Evolutionary conservation across 2,797 vertebrate species (phyloP).

Genomic region (Clarias pachynema): DNA sequence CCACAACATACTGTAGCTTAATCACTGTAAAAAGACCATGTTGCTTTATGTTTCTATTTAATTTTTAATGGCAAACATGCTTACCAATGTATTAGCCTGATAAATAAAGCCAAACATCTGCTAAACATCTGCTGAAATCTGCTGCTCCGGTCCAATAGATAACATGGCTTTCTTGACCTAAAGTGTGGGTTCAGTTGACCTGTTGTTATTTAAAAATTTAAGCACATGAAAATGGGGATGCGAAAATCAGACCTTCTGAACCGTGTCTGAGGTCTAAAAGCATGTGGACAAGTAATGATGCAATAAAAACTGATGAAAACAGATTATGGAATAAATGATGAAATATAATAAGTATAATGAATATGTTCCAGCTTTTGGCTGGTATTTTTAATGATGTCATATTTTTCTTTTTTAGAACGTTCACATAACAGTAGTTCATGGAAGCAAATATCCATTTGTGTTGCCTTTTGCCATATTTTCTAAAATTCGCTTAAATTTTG

Average conservation of each 20-base stretch:
- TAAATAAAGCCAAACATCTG: conserved; percentile 25
- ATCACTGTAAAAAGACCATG: background rate
- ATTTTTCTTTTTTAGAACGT: conserved; percentile 16
- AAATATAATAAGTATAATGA: conserved; percentile 22
- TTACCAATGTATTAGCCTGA: background rate
- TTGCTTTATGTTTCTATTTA: conserved; percentile 7
- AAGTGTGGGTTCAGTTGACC: conserved; percentile 3
- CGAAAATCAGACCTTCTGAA: conserved; percentile 12
- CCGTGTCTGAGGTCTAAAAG: background rate
- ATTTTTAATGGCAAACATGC: conserved; percentile 4
- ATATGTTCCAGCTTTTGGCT: conserved; percentile 25
- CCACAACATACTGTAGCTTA: background rate
- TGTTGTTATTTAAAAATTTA: background rate
- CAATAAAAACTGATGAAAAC: conserved; percentile 12
- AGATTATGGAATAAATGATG: conserved; percentile 16
- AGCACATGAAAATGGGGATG: background rate
- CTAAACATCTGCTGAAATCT: conserved; percentile 11
- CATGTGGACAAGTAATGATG: background rate
- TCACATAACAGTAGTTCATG: conserved; percentile 17
- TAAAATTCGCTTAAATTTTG: background rate
- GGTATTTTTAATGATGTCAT: conserved; percentile 4
- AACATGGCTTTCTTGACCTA: background rate
- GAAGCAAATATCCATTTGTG: background rate
- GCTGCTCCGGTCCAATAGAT: background rate
- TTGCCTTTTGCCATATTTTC: conserved; percentile 17